Percentiles rank a stretch among this genome's conserved stretches.
phyloP scores from a whole-genome alignment of 2,113 vertebrate genomes.

The Kobus ellipsiprymnus region DNA sequence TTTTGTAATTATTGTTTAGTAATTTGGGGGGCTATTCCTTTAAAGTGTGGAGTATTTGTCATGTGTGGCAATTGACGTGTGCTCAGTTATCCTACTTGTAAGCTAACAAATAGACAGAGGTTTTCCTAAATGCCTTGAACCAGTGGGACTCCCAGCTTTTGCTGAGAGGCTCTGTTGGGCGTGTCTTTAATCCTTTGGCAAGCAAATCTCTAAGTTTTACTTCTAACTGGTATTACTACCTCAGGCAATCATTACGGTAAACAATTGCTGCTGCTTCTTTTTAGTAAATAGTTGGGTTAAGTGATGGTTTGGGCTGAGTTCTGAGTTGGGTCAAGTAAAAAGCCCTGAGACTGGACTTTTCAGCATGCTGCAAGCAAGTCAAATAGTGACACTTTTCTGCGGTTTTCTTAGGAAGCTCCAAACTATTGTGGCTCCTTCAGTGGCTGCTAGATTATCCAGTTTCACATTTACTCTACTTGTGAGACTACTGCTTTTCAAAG shows the following conservation, averaged over 20 bases:
- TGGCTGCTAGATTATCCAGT: not conserved
- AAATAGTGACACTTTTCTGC: not conserved
- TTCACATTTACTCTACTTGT: not conserved
- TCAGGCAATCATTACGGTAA: not conserved
- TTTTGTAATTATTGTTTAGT: not conserved
- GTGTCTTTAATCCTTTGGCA: not conserved
- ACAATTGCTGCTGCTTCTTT: not conserved
- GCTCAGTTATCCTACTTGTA: not conserved
- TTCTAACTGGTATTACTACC: not conserved
- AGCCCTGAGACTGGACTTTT: not conserved
- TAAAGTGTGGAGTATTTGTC: not conserved
- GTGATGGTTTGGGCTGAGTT: not conserved
- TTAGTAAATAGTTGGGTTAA: not conserved
- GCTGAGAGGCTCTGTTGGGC: not conserved
- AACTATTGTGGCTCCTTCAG: not conserved
- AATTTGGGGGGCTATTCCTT: not conserved
- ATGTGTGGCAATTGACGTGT: not conserved
- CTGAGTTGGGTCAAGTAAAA: not conserved
- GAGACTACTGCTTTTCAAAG: not conserved
- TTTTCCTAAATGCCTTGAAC: not conserved
- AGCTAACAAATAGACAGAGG: not conserved
- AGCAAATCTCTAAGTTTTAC: not conserved
- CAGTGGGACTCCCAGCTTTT: not conserved
- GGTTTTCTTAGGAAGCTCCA: not conserved
- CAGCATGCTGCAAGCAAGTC: not conserved